Conservation (phyloP, 2,888 invertebrate species). For the Heliconius sara region DNA sequence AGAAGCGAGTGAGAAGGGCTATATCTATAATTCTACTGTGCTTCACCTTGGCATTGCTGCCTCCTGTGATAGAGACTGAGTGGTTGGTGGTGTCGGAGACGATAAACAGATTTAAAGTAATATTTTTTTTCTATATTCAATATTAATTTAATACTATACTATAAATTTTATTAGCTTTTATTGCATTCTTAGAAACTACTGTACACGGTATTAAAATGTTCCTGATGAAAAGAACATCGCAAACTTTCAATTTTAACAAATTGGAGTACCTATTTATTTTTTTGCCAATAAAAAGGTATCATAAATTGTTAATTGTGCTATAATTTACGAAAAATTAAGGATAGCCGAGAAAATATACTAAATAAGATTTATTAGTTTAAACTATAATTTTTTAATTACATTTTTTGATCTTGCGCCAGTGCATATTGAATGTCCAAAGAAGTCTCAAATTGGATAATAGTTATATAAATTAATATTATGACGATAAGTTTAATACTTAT, state of each 20-base stretch:
- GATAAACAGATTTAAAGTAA: conserved; percentile 61
- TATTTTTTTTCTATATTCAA: background rate
- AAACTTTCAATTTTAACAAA: background rate
- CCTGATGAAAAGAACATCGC: background rate
- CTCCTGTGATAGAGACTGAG: conserved; percentile 68
- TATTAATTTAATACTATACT: no score
- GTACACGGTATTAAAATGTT: background rate
- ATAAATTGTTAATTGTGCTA: no score
- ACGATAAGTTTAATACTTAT: background rate
- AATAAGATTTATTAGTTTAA: no score
- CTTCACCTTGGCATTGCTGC: conserved; percentile 68
- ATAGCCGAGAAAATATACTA: no score
- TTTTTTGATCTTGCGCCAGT: no score
- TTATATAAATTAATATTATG: background rate
- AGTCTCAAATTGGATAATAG: no score
- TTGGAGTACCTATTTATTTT: no score
- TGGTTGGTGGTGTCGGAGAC: conserved; percentile 69
- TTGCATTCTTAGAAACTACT: background rate
- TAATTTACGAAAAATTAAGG: no score
- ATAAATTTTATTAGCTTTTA: no score
- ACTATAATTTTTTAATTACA: no score
- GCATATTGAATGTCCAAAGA: no score
- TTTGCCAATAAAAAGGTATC: no score
- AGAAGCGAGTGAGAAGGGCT: conserved; percentile 57
- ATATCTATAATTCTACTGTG: conserved; percentile 68